Evolutionary conservation across 1,140 invertebrate genomes (phyloP).

Genomic region (Manduca sexta): DNA sequence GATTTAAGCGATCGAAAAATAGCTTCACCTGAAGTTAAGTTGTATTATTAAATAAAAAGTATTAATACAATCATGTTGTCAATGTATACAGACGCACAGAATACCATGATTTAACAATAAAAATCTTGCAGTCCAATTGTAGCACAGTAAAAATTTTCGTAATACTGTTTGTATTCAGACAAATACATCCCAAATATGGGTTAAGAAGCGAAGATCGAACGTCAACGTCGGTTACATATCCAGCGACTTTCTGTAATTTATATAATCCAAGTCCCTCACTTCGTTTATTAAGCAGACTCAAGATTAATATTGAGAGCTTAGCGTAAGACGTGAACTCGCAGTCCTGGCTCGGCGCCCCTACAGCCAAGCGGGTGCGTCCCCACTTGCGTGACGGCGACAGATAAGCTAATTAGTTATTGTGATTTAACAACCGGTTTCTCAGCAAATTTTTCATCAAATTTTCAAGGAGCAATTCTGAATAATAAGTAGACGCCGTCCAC

Average conservation of each 20-base stretch:
- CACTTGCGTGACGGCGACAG: constrained; percentile 47
- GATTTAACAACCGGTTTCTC: constrained; percentile 39
- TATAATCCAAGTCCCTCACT: constrained; percentile 39
- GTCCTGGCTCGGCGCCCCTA: constrained; percentile 12
- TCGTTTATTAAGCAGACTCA: constrained; percentile 44
- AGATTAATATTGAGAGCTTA: constrained; percentile 44
- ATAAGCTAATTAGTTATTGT: constrained; percentile 63
- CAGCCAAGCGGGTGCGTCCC: constrained; percentile 16
- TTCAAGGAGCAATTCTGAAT: constrained; percentile 41
- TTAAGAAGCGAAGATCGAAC: neutral
- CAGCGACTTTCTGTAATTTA: constrained; percentile 33
- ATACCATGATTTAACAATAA: no score
- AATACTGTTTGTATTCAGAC: neutral
- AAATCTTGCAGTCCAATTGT: no score
- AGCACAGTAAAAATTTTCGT: no score
- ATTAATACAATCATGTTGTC: no score
- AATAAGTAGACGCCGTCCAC: constrained; percentile 44
- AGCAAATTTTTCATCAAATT: constrained; percentile 44
- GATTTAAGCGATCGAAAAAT: no score
- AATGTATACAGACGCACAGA: no score
- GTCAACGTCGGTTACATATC: constrained; percentile 14
- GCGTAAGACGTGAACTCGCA: constrained; percentile 34
- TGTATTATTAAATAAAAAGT: no score
- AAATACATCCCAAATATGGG: neutral
- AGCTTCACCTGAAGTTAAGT: no score